Evolutionary conservation across 2,113 vertebrate genomes (phyloP).

Genomic region (Vicugna pacos): DNA sequence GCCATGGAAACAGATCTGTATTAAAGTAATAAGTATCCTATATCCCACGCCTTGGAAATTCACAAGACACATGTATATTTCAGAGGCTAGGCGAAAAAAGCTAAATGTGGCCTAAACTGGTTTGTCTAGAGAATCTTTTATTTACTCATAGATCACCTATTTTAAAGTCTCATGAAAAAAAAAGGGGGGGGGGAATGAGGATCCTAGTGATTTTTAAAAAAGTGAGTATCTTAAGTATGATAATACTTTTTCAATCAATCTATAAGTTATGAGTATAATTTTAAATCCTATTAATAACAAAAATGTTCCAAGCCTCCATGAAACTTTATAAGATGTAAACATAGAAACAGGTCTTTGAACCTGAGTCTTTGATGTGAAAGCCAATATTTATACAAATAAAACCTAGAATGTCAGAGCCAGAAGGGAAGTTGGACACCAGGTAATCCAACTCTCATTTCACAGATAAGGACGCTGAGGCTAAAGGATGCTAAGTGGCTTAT

Average conservation of each 20-base stretch:
- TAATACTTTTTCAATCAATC: not conserved
- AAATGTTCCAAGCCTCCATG: not conserved
- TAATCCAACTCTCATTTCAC: not conserved
- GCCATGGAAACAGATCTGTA: not conserved
- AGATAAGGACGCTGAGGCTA: not conserved
- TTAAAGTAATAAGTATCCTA: not conserved
- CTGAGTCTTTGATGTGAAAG: not conserved
- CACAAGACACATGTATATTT: not conserved
- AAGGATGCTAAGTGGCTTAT: not conserved
- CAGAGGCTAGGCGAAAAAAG: not conserved
- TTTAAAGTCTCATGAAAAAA: not conserved
- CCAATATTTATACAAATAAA: slow-evolving; percentile 16
- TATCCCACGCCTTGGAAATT: fast-evolving
- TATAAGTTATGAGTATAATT: not conserved
- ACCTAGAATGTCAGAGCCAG: not conserved
- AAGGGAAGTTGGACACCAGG: not conserved
- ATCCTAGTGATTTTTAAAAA: not conserved
- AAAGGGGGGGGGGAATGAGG: not conserved
- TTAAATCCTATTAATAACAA: slow-evolving; percentile 19
- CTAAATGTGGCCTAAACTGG: not conserved
- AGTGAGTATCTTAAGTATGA: not conserved
- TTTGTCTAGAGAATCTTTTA: not conserved
- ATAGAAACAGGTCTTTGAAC: slow-evolving; percentile 15
- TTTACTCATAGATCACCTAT: not conserved
- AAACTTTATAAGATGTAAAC: slow-evolving; percentile 20